These are phyloP conservation scores for Characodon lateralis DNA, from an alignment of 2,797 vertebrate species.

Conservation along the genomic window DNA sequence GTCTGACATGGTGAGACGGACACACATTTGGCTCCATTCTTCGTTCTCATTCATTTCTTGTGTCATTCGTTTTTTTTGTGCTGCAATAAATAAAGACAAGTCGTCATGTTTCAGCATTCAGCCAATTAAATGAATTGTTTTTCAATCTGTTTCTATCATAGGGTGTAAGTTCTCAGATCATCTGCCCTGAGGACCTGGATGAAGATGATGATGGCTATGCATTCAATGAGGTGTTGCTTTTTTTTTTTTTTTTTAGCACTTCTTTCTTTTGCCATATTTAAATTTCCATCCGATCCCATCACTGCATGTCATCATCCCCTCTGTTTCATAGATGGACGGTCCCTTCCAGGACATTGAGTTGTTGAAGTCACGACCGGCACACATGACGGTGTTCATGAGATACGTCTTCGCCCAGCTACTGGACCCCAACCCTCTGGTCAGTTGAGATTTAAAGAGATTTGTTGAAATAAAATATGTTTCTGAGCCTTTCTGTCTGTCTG, in stretches of 20 bases:
- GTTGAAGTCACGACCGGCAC: slow-evolving; percentile 87
- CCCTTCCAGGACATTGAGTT: slow-evolving; percentile 91
- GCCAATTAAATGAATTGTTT: neutral
- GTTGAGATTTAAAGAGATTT: slow-evolving; percentile 23
- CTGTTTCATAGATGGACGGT: slow-evolving; percentile 78
- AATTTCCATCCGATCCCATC: neutral
- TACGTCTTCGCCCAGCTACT: slow-evolving; percentile 92
- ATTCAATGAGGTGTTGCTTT: slow-evolving; percentile 83
- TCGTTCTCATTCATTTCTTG: neutral
- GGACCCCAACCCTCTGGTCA: slow-evolving; percentile 91
- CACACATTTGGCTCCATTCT: neutral
- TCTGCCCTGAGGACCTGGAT: slow-evolving; percentile 91
- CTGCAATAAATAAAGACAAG: neutral
- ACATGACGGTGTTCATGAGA: slow-evolving; percentile 91
- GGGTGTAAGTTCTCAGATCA: slow-evolving; percentile 83
- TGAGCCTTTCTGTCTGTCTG: neutral
- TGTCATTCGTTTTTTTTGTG: neutral
- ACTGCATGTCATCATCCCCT: neutral
- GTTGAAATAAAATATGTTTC: neutral
- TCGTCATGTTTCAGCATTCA: neutral
- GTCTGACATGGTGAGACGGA: slow-evolving; percentile 82
- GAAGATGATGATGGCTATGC: slow-evolving; percentile 84
- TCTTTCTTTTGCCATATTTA: neutral
- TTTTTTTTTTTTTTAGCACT: too few species aligned
- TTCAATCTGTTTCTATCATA: slow-evolving; percentile 38